A percentile compares a stretch with the other conserved stretches of the same genome.
Conservation (phyloP, 2,888 invertebrate species). For the Aleiodes leptofemur region DNA sequence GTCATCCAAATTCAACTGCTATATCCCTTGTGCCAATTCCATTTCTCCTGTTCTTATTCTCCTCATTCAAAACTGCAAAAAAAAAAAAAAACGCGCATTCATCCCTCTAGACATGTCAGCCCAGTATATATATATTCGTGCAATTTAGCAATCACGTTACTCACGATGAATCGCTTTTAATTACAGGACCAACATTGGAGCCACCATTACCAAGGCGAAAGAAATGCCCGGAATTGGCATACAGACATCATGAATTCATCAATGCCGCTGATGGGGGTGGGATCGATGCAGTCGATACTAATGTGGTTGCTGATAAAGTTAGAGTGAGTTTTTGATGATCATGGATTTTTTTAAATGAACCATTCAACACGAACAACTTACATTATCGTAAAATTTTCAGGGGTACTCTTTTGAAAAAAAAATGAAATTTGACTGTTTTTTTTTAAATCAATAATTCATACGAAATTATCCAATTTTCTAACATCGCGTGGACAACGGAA, state of each 20-base stretch:
- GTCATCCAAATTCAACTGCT: constrained; percentile 21
- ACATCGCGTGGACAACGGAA: too few relatives aligned
- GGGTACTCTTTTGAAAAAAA: too few relatives aligned
- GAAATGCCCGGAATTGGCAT: constrained; percentile 92
- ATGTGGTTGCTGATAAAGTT: constrained; percentile 81
- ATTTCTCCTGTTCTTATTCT: too few relatives aligned
- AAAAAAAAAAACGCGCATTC: neutral
- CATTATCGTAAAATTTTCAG: too few relatives aligned
- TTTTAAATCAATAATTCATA: too few relatives aligned
- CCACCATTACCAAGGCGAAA: constrained; percentile 91
- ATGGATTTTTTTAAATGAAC: neutral
- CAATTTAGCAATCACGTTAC: neutral
- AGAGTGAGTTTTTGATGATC: constrained; percentile 76
- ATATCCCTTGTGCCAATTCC: neutral
- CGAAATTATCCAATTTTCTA: too few relatives aligned
- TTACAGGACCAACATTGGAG: constrained; percentile 80
- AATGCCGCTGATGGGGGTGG: constrained; percentile 78
- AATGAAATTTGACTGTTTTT: too few relatives aligned
- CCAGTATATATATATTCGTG: neutral
- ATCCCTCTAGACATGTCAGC: neutral
- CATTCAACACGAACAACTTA: neutral
- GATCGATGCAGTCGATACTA: constrained; percentile 79
- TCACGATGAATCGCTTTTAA: constrained; percentile 51
- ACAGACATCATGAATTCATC: constrained; percentile 90
- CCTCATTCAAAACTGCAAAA: too few relatives aligned